Base-by-base conservation (phyloP, 2,797 vertebrate species). In the Kryptopterus vitreolus region DNA sequence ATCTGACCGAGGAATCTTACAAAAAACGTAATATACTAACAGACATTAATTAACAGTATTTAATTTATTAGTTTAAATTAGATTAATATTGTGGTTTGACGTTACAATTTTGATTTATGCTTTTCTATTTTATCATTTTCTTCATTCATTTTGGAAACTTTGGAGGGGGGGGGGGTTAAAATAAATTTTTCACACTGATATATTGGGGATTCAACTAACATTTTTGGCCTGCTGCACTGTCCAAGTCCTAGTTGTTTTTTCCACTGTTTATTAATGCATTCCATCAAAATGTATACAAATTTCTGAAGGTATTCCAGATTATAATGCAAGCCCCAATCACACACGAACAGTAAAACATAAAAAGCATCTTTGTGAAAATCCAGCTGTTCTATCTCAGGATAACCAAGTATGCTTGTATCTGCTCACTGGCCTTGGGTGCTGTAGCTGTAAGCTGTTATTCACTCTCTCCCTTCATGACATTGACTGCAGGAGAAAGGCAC, bases 401-500 rank as follows among this genome's bases (percentile, higher is more conserved):
- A 0, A 12, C 8, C 43, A n/a, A 31, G 13, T 24, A 58, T 8
- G 43, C 12, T 43, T 10, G 29, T 29, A 11, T 59, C 24, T 26
- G 16, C 35, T 74, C 35, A 20, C 15, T 74, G 20, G 35, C 9
- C 35, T 33, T 15, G 11, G 22, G 12, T 29, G 13, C 12, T 58
- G 48, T 24, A 65, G 71, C 35, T 57, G 29, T 74, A 71, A 76
- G 74, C 0, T 61, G 12, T 16, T 62, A 58, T 58, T 65, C 58
- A 38, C 35, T 33, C 24, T 22, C 1, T 66, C 22, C 73, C 13
- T 35, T 31, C 10, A 13, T 69, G 43, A 61, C n/a, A 74, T 31
- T 71, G 52, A 33, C 38, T 50, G 0, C 84, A 97, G 96, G 98
- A 99, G 88, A 99, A 99, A 87, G 97, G 98, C 84, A 99, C 96